Conservation (phyloP, 2,888 invertebrate species). For the Eremobia ochroleuca region DNA sequence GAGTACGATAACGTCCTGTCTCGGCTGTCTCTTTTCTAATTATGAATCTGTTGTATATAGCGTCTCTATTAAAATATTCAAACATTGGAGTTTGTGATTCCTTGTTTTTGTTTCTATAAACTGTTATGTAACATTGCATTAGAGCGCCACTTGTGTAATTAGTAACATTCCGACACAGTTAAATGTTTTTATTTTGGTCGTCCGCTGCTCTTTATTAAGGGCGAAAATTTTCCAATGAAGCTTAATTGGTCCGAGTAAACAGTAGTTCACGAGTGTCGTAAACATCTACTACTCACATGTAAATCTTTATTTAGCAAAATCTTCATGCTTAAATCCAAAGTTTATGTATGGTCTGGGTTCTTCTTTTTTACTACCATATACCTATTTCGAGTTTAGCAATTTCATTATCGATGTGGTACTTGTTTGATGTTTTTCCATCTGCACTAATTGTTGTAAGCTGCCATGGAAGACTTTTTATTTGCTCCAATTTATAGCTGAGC, state of each 20-base stretch:
- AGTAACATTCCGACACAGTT: conserved; percentile 63
- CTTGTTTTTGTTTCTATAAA: conserved; percentile 45
- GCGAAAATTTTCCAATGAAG: conserved; percentile 77
- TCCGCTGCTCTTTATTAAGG: conserved; percentile 69
- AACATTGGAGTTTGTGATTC: conserved; percentile 42
- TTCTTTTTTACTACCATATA: conserved; percentile 27
- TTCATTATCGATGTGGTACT: conserved; percentile 53
- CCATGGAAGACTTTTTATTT: conserved; percentile 71
- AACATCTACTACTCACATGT: conserved; percentile 50
- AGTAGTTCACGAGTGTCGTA: conserved; percentile 55
- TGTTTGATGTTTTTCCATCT: conserved; percentile 59
- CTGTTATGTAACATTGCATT: conserved; percentile 55
- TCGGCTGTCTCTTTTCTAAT: conserved; percentile 15
- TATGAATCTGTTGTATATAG: conserved; percentile 9
- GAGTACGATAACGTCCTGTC: neutral
- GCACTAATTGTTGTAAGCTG: conserved; percentile 65
- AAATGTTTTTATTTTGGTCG: conserved; percentile 73
- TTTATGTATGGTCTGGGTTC: conserved; percentile 10
- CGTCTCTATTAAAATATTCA: conserved; percentile 19
- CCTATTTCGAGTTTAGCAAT: conserved; percentile 33
- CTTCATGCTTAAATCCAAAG: conserved; percentile 21
- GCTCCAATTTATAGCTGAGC: conserved; percentile 66
- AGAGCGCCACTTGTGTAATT: conserved; percentile 61
- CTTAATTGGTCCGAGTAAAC: conserved; percentile 75
- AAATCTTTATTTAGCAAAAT: conserved; percentile 49